These are phyloP conservation scores for Xylota sylvarum DNA, from an alignment of 2,888 invertebrate species.

Conservation along the genomic window DNA sequence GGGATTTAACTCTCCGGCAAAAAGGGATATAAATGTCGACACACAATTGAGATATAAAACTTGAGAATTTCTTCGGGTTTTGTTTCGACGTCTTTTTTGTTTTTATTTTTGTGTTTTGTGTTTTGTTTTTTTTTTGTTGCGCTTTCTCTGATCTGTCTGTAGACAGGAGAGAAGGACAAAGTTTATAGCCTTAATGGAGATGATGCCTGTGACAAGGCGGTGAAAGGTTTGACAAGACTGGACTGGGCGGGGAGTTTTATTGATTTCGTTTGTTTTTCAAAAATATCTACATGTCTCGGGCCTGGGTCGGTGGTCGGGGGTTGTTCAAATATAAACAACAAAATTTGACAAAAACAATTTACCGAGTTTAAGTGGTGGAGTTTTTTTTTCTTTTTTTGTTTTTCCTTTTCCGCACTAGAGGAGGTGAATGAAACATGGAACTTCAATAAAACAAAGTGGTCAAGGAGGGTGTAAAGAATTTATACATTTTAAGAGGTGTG, in stretches of 20 bases:
- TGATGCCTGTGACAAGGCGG: conserved; percentile 68
- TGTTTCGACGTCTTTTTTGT: conserved; percentile 20
- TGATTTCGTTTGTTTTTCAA: conserved; percentile 66
- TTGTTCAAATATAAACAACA: conserved; percentile 2
- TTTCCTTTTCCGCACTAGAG: not conserved
- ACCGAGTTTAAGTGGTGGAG: not conserved
- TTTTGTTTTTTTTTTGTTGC: not conserved
- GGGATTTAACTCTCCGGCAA: conserved; percentile 59
- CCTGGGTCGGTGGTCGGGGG: no score
- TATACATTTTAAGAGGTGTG: not conserved
- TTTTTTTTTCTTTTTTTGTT: not conserved
- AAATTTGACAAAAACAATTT: conserved; percentile 14
- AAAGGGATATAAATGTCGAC: conserved; percentile 76
- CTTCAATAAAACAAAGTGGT: conserved; percentile 2
- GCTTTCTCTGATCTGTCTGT: conserved; percentile 46
- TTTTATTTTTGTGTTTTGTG: no score
- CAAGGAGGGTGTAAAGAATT: not conserved
- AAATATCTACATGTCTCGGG: conserved; percentile 1
- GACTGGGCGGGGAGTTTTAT: conserved; percentile 37
- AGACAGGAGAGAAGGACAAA: conserved; percentile 53
- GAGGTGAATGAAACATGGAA: not conserved
- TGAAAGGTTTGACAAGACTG: conserved; percentile 60
- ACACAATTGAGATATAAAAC: conserved; percentile 75
- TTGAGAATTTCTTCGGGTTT: conserved; percentile 68
- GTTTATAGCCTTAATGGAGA: conserved; percentile 73